Percentiles rank a stretch among this genome's conserved stretches.
phyloP scores from a whole-genome alignment of 2,113 vertebrate species.

The Myrmecobius fasciatus region DNA sequence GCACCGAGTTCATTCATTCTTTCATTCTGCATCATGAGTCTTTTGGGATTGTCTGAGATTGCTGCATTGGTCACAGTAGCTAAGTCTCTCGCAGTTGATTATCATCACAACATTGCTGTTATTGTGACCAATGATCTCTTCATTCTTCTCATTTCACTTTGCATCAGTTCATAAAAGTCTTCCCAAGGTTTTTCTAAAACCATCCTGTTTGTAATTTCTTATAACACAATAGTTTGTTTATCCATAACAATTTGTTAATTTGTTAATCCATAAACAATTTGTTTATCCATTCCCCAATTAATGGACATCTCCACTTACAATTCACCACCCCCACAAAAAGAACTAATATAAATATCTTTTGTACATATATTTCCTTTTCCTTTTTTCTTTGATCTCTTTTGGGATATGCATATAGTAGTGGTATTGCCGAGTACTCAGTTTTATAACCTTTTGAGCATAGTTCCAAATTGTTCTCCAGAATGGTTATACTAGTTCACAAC shows the following conservation, averaged over 20 bases:
- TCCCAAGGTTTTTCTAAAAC: neutral
- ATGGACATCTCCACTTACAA: neutral
- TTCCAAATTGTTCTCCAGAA: neutral
- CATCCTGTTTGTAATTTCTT: neutral
- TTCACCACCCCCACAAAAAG: neutral
- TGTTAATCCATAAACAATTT: neutral
- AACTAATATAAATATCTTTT: neutral
- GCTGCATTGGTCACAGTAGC: neutral
- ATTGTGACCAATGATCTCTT: neutral
- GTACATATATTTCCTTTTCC: neutral
- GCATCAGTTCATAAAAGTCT: neutral
- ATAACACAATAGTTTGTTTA: neutral
- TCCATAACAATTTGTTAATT: neutral
- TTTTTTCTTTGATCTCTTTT: neutral
- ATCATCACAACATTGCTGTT: neutral
- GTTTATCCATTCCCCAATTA: neutral
- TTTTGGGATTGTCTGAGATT: neutral
- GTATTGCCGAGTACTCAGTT: neutral
- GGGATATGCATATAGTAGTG: neutral
- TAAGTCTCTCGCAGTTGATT: neutral
- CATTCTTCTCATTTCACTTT: neutral
- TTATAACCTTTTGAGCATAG: neutral
- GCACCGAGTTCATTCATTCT: neutral
- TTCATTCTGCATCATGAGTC: neutral
- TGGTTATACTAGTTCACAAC: neutral